phyloP scores from a whole-genome alignment of 1,140 invertebrate species.

The Drosophila ogumai region DNA sequence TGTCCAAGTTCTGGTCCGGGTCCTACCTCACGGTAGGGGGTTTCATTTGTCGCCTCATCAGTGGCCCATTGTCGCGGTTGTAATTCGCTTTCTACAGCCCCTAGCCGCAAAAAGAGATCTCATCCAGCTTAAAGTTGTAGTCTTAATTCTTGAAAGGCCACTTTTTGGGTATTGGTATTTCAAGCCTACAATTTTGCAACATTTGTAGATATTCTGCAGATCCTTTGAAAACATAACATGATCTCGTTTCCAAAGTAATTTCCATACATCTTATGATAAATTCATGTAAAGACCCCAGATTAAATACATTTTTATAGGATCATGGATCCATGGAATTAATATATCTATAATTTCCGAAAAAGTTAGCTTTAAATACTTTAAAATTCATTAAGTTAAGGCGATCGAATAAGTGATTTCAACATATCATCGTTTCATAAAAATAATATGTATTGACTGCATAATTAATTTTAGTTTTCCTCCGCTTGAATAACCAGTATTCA shows the following conservation, averaged over 20 bases:
- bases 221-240: not conserved
- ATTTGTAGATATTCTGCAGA: not conserved
- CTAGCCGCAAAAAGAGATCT: not conserved
- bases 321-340: not conserved
- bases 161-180: not conserved
- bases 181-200: not conserved
- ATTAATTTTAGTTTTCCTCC: not conserved
- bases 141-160: not conserved
- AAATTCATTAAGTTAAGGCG: not conserved
- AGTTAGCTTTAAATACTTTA: not conserved
- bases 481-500: not conserved
- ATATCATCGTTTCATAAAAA: not conserved
- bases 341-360: too few relatives aligned
- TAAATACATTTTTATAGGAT: not conserved
- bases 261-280: not conserved
- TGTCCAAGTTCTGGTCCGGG: constrained; percentile 11
- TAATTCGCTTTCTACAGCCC: constrained; percentile 10
- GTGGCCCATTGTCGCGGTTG: constrained; percentile 22
- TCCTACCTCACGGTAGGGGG: constrained; percentile 31
- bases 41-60: constrained; percentile 24
- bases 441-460: not conserved
- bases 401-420: not conserved
- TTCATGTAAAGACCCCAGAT: not conserved
- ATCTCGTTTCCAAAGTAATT: not conserved
- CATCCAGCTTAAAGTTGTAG: not conserved